Evolutionary conservation across 2,797 vertebrate genomes (phyloP).

Genomic region (Ciconia nigra): DNA sequence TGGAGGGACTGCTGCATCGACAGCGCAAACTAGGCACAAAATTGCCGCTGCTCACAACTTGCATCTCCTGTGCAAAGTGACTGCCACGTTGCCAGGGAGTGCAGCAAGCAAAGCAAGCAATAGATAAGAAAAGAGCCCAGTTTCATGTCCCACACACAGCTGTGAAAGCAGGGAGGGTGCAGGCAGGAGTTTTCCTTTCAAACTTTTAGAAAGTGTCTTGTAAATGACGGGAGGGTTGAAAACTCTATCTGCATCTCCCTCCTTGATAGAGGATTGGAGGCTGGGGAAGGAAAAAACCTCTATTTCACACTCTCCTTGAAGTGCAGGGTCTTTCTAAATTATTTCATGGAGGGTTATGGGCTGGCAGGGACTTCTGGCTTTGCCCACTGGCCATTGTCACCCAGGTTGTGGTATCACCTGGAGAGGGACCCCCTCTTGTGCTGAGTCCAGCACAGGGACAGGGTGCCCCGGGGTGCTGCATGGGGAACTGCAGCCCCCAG

Average conservation of each 20-base stretch:
- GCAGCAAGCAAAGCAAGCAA: background rate
- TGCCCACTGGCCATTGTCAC: fast-evolving
- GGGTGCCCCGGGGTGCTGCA: fast-evolving
- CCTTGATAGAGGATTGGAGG: background rate
- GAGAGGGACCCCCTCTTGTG: background rate
- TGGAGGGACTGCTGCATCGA: fast-evolving
- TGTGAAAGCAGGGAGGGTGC: background rate
- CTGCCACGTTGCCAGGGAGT: fast-evolving
- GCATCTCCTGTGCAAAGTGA: background rate
- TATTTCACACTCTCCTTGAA: background rate
- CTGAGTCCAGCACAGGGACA: fast-evolving
- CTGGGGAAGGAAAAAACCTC: background rate
- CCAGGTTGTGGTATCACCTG: background rate
- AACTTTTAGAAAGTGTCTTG: background rate
- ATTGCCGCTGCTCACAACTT: fast-evolving
- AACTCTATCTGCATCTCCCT: background rate
- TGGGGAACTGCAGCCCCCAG: background rate
- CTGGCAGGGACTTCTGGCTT: background rate
- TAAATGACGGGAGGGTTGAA: background rate
- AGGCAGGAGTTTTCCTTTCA: constrained; percentile 16
- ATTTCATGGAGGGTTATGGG: background rate
- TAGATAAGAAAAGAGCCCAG: background rate
- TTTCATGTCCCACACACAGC: background rate
- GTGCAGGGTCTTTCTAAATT: fast-evolving
- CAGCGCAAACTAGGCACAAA: background rate